Conservation (phyloP, 2,797 vertebrate genomes). For the Lateolabrax maculatus region DNA sequence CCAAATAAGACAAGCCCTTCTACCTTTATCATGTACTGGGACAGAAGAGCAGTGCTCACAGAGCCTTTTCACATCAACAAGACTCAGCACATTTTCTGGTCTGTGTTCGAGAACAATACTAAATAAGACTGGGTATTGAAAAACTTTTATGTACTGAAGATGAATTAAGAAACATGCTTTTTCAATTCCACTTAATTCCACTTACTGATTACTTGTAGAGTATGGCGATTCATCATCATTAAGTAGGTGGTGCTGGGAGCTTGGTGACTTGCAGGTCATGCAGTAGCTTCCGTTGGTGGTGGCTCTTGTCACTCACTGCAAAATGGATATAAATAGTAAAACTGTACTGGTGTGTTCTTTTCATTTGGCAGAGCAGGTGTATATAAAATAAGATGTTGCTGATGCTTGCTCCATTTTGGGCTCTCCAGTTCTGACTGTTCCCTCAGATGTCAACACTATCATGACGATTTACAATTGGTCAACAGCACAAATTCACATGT, state of each 20-base stretch:
- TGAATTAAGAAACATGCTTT: neutral
- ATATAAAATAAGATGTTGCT: too few relatives aligned
- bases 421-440: neutral
- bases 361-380: neutral
- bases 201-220: neutral
- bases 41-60: conserved; percentile 6
- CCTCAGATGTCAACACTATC: neutral
- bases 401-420: neutral
- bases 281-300: neutral
- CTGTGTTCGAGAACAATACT: neutral
- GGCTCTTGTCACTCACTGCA: neutral
- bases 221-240: neutral
- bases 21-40: conserved; percentile 15
- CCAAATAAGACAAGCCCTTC: conserved; percentile 10
- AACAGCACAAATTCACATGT: neutral
- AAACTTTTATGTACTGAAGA: neutral
- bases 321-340: neutral
- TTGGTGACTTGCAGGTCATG: neutral
- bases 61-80: conserved; percentile 32
- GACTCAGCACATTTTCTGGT: conserved; percentile 16
- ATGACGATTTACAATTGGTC: neutral
- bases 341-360: neutral
- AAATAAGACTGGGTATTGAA: neutral
- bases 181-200: neutral
- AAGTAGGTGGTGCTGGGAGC: neutral